Percentiles rank a stretch among this genome's conserved stretches.
Conservation (phyloP, 2,797 vertebrate species). For the Neomorphus geoffroyi region DNA sequence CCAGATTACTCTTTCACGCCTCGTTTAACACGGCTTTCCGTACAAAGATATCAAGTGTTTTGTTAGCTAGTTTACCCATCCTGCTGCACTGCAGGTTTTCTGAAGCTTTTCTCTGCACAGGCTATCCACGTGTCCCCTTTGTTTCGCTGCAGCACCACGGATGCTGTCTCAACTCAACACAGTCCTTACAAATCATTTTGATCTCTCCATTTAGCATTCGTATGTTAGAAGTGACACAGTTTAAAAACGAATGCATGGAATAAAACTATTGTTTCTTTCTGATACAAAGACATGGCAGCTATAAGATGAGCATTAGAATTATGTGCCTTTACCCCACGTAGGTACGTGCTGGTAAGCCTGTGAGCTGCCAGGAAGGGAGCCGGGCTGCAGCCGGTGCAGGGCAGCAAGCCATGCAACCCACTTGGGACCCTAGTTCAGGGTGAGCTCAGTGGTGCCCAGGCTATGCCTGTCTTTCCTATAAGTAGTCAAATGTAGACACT, state of each 20-base stretch:
- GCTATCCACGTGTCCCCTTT: slow-evolving; percentile 23
- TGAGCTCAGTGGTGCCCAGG: background rate
- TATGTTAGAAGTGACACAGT: background rate
- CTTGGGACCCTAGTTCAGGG: background rate
- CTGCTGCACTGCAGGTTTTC: slow-evolving; percentile 68
- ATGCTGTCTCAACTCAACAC: background rate
- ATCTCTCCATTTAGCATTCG: background rate
- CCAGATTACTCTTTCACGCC: slow-evolving; percentile 64
- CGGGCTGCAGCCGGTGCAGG: background rate
- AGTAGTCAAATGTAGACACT: background rate
- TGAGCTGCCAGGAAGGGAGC: background rate
- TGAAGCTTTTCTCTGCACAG: slow-evolving; percentile 38
- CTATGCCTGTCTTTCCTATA: background rate
- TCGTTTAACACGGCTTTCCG: slow-evolving; percentile 55
- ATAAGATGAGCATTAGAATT: background rate
- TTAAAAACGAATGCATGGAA: background rate
- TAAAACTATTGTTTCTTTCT: background rate
- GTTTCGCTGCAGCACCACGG: background rate
- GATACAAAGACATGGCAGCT: background rate
- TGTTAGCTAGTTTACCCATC: slow-evolving; percentile 45
- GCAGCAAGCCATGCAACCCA: background rate
- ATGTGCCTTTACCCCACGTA: fast-evolving
- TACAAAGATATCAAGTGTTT: slow-evolving; percentile 59
- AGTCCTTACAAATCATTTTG: background rate
- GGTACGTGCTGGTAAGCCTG: background rate